Conservation (phyloP, 2,888 invertebrate genomes). For the Drosophila pseudotalamancana region DNA sequence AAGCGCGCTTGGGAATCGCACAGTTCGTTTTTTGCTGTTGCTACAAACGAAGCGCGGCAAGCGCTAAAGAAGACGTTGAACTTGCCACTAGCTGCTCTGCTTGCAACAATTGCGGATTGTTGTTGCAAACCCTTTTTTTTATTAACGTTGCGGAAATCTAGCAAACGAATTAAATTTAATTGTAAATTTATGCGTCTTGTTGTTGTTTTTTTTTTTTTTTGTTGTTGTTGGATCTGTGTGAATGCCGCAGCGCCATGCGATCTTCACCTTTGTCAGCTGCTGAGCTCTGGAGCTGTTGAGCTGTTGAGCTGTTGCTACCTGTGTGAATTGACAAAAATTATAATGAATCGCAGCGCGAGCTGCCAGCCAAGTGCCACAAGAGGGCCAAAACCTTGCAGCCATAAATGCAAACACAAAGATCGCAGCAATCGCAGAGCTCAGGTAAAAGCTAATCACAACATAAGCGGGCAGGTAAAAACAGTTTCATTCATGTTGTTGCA, state of each 20-base stretch:
- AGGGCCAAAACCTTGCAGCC: slow-evolving; percentile 19
- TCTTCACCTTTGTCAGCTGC: slow-evolving; percentile 62
- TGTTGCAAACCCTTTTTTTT: slow-evolving; percentile 46
- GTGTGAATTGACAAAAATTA: slow-evolving; percentile 79
- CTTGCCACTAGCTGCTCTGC: slow-evolving; percentile 57
- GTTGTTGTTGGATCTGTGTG: slow-evolving; percentile 36
- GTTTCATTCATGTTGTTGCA: slow-evolving; percentile 58
- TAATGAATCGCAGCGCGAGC: slow-evolving; percentile 59
- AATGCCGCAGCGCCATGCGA: slow-evolving; percentile 57
- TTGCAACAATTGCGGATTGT: slow-evolving; percentile 53
- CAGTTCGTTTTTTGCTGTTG: slow-evolving; percentile 36
- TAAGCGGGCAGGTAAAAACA: slow-evolving; percentile 66
- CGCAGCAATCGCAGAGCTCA: slow-evolving; percentile 43
- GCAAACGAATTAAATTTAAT: slow-evolving; percentile 77
- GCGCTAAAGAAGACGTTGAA: slow-evolving; percentile 76
- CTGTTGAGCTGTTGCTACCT: slow-evolving; percentile 55
- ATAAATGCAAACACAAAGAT: slow-evolving; percentile 10
- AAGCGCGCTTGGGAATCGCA: slow-evolving; percentile 74
- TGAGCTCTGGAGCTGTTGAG: too few species aligned
- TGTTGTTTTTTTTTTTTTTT: slow-evolving; percentile 20
- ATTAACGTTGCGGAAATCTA: slow-evolving; percentile 67
- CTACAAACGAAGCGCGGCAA: slow-evolving; percentile 67
- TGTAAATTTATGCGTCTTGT: slow-evolving; percentile 76
- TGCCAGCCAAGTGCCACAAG: slow-evolving; percentile 1
- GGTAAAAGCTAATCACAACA: slow-evolving; percentile 69